Conservation (phyloP, 2,888 invertebrate species). For the Dimorphilus gyrociliatus region DNA sequence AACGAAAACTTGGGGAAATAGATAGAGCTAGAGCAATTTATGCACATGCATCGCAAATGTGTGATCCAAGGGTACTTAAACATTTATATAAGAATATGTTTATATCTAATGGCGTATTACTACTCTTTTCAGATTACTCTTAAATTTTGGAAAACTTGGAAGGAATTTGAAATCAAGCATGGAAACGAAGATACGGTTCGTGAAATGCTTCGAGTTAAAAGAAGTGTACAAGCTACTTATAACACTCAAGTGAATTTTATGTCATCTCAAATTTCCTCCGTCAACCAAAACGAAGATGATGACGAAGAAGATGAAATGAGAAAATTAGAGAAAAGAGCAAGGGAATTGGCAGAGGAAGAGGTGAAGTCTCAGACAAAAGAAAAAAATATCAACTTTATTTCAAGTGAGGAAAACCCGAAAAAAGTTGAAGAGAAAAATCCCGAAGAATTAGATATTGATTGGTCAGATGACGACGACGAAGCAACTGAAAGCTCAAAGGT, state of each 20-base stretch:
- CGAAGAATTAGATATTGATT: conserved; percentile 36
- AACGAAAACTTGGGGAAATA: conserved; percentile 92
- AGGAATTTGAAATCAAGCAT: conserved; percentile 94
- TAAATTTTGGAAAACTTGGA: conserved; percentile 97
- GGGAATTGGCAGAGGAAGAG: conserved; percentile 29
- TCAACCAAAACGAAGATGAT: conserved; percentile 1
- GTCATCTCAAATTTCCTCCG: conserved; percentile 75
- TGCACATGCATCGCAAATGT: conserved; percentile 94
- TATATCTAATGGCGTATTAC: conserved; percentile 2
- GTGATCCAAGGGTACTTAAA: conserved; percentile 72
- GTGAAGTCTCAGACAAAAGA: conserved; percentile 22
- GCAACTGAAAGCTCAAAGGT: conserved; percentile 32
- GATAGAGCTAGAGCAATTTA: conserved; percentile 92
- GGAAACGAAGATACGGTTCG: conserved; percentile 99
- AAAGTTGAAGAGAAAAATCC: conserved; percentile 20
- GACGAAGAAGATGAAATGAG: conserved; percentile 24
- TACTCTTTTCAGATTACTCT: conserved; percentile 18
- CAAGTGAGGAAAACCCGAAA: neutral
- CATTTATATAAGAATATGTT: conserved; percentile 3
- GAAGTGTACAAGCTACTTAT: conserved; percentile 91
- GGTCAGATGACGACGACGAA: conserved; percentile 32
- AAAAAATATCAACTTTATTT: too few relatives aligned
- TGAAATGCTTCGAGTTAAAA: conserved; percentile 92
- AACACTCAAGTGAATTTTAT: conserved; percentile 97
- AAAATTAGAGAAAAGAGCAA: conserved; percentile 29